These are phyloP conservation scores for Helostoma temminkii DNA, from an alignment of 2,797 vertebrate genomes.

Conservation along the genomic window DNA sequence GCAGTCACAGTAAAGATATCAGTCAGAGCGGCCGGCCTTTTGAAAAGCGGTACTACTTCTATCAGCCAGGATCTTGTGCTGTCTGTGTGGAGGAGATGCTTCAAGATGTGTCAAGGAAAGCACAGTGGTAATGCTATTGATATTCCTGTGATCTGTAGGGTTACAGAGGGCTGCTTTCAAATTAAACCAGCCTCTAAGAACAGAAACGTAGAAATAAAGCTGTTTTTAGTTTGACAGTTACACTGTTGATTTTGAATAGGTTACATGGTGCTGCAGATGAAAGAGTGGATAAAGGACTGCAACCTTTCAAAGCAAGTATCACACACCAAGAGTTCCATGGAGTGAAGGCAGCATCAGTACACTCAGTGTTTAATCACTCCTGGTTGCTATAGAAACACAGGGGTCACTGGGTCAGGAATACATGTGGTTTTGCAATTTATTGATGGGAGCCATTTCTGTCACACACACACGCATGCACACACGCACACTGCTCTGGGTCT, in stretches of 20 bases:
- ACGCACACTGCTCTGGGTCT: constrained; percentile 19
- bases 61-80: constrained; percentile 55
- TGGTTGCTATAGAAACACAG: constrained; percentile 36
- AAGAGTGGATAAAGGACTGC: constrained; percentile 24
- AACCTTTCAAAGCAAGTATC: constrained; percentile 31
- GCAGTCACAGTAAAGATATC: constrained; percentile 45
- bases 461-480: constrained; percentile 6
- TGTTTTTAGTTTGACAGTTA: constrained; percentile 39
- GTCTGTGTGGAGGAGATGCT: constrained; percentile 53
- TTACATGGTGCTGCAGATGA: constrained; percentile 33
- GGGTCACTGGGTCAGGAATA: constrained; percentile 56
- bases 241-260: constrained; percentile 29
- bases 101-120: constrained; percentile 69
- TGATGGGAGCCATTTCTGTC: constrained; percentile 42
- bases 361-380: constrained; percentile 37
- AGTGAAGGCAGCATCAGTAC: constrained; percentile 36
- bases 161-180: constrained; percentile 49
- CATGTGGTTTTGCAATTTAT: constrained; percentile 36
- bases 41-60: constrained; percentile 63
- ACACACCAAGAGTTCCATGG: constrained; percentile 35
- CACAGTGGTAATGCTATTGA: constrained; percentile 56
- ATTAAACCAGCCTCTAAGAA: constrained; percentile 30
- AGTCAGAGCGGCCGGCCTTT: constrained; percentile 53
- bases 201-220: constrained; percentile 36
- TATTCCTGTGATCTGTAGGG: constrained; percentile 50